Evolutionary conservation across 2,113 vertebrate species (phyloP).

Genomic region (Ceyx melanurus): DNA sequence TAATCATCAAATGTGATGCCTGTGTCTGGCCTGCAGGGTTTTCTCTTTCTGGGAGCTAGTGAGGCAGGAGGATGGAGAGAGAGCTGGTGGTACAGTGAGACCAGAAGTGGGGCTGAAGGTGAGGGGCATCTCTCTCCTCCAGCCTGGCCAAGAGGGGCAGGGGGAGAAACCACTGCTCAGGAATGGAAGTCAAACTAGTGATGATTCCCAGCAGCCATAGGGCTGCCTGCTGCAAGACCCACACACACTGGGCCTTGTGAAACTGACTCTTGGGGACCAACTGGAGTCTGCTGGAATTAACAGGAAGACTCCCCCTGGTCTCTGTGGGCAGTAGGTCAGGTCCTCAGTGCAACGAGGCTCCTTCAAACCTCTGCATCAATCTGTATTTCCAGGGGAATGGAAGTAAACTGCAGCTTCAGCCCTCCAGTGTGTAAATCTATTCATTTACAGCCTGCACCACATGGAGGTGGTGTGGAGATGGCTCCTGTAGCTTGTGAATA

Average conservation of each 20-base stretch:
- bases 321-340: background rate
- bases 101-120: background rate
- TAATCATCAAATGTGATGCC: background rate
- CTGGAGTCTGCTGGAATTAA: background rate
- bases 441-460: background rate
- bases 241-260: background rate
- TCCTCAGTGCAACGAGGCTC: background rate
- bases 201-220: background rate
- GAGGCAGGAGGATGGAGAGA: background rate
- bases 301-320: background rate
- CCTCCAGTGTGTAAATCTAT: background rate
- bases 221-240: background rate
- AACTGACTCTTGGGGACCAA: background rate
- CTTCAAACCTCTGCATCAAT: background rate
- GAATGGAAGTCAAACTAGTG: background rate
- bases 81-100: accelerated
- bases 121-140: background rate
- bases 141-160: accelerated
- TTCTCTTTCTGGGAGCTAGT: accelerated
- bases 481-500: background rate
- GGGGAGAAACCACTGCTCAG: accelerated
- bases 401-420: background rate
- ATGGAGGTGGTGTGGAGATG: background rate
- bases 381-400: background rate
- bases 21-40: background rate